phyloP scores from a whole-genome alignment of 2,888 invertebrate species.

The Tricholauxania praeusta region DNA sequence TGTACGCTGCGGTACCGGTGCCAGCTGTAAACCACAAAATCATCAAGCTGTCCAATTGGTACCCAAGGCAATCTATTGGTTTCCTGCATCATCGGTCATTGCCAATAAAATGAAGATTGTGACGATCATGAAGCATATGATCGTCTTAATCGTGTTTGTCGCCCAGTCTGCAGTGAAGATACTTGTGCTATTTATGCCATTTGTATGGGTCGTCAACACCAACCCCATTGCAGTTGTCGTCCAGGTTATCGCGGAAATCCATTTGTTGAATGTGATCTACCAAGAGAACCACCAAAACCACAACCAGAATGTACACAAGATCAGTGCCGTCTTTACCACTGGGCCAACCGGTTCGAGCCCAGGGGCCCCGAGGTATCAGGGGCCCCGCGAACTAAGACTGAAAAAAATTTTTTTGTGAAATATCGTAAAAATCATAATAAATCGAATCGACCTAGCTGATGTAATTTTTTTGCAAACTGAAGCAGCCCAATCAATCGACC shows the following conservation, averaged over 20 bases:
- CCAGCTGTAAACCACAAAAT: conserved; percentile 79
- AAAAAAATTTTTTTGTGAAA: too few species aligned
- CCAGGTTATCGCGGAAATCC: conserved; percentile 84
- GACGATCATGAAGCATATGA: conserved; percentile 87
- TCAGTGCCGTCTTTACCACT: too few species aligned
- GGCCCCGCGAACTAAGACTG: too few species aligned
- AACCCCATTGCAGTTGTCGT: conserved; percentile 82
- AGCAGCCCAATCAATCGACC: too few species aligned
- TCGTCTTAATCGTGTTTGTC: conserved; percentile 83
- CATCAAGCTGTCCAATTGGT: conserved; percentile 88
- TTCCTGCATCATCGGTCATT: conserved; percentile 85
- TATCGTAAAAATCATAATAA: too few species aligned
- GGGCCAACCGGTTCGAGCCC: too few species aligned
- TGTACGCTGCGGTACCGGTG: conserved; percentile 82
- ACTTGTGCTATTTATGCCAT: conserved; percentile 83
- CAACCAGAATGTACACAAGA: conserved; percentile 77
- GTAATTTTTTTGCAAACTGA: too few species aligned
- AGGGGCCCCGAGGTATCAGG: too few species aligned
- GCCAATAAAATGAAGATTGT: conserved; percentile 91
- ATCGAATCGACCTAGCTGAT: too few species aligned
- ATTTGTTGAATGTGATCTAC: conserved; percentile 75
- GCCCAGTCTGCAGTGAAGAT: conserved; percentile 84
- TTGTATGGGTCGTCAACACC: conserved; percentile 82
- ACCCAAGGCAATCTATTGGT: conserved; percentile 86
- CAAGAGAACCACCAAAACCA: conserved; percentile 62